Conservation (phyloP, 2,113 vertebrate species). For the Rhodinocichla rosea region DNA sequence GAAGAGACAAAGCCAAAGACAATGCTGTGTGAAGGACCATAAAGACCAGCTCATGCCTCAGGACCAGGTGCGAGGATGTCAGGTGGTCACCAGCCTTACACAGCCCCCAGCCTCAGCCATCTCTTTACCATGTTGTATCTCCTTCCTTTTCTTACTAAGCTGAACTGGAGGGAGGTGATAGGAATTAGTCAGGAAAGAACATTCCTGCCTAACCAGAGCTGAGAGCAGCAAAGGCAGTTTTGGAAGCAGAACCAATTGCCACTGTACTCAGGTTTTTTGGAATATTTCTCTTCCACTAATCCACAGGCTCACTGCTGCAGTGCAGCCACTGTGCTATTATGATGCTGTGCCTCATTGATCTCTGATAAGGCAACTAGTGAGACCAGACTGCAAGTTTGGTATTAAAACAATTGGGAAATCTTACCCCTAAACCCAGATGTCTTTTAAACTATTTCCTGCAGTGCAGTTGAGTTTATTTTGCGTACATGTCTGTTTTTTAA, state of each 20-base stretch:
- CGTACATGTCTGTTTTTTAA: not conserved
- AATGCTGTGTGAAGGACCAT: not conserved
- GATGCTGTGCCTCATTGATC: not conserved
- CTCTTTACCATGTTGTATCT: not conserved
- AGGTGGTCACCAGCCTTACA: rapidly evolving
- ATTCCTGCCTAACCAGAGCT: not conserved
- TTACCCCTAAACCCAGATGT: not conserved
- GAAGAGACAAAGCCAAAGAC: not conserved
- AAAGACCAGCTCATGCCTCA: not conserved
- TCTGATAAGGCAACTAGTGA: not conserved
- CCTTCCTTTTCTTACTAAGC: not conserved
- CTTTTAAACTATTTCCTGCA: not conserved
- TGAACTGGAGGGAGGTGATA: not conserved
- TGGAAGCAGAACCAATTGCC: not conserved
- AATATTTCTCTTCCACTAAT: not conserved
- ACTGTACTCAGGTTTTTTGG: not conserved
- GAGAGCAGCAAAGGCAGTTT: not conserved
- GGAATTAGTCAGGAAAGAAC: not conserved
- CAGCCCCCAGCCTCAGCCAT: rapidly evolving
- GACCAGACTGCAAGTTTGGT: not conserved
- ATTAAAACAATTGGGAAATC: not conserved
- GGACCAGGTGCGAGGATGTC: rapidly evolving
- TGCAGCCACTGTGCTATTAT: not conserved
- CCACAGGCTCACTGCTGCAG: not conserved
- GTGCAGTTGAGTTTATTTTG: not conserved